Base-by-base conservation (phyloP, 2,113 vertebrate genomes). In the Thomomys bottae region DNA sequence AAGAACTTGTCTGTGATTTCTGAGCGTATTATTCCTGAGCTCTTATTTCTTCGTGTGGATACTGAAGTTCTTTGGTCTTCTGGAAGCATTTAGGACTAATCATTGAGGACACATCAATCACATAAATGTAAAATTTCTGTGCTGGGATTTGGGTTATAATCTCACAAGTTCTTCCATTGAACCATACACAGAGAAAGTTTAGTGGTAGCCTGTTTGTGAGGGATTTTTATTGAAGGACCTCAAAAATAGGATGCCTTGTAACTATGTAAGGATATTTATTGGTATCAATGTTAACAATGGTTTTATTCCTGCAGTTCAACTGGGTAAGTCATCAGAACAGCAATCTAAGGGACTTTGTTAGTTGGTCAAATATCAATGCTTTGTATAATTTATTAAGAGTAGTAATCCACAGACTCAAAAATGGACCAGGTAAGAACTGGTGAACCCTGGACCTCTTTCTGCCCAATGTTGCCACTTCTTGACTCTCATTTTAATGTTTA, bases 401-500 rank as follows among this genome's bases (percentile, higher is more conserved):
- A 57, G 70, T 68, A 81, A 83, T 36, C 54, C 92, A 93, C 76
- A 95, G 36, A 88, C 59, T 78, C 75, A 95, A 64, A 96, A 97
- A 90, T 20, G 88, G 82, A 81, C 83, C 76, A 95, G 87, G 68
- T 38, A 78, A 94, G 80, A 97, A 89, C 76, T 81, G 71, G 90
- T 84, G 95, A 84, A 87, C 90, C 87, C 95, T 95, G 92, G 88
- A 94, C 95, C 95, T 96, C n/a, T 40, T 95, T 94, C 94, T 66
- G 97, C 96, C 96, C 97, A 96, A 97, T 97, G 95, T 92, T 97
- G 96, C 94, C 97, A 96, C 97, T 98, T 94, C 98, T 98, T 97
- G 96, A 98, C 97, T 99, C 99, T 98, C 98, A 98, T 98, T 99
- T 99, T 99, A 99, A 99, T 99, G 99, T 99, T 99, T 99, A 99